Base-by-base conservation (phyloP, 1,140 invertebrate genomes). In the Caenorhabditis remanei region DNA sequence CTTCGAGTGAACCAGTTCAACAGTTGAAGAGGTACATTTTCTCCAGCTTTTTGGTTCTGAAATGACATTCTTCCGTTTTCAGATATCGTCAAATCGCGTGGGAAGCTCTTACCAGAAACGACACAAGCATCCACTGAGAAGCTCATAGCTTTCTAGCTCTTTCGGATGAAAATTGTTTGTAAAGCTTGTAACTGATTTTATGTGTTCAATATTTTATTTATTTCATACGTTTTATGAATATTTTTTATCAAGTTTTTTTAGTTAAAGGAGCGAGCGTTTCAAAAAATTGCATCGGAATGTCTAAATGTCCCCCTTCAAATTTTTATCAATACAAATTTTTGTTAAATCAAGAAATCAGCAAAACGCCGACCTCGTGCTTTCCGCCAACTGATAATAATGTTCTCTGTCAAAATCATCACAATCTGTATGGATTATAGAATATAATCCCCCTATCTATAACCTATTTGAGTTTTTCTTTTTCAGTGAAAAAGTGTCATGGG, bases 1-100 rank as follows among this genome's bases (percentile, higher is more conserved):
- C 95, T 90, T 94, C 95, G 3, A 90, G 93, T 0, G 95, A 95
- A 93, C 95, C 95, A 58, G 94, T 94, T 82, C 71, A 79, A n/a
- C 71, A 79, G 46, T n/a, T 79, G 32, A 79, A 79, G n/a, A 79
- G 71, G 71, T 79, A 13, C 2, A 32, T 16, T 40, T 65, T 65
- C 3, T 21, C 13, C 24, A 14, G 0, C 7, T n/a, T 9, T 71
- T 46, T 14, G 46, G 13, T 48, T 46, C 24, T 41, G 11, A 71
- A 46, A 46, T 71, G 41, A 0, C 19, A n/a, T 16, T 6, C n/a
- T 46, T 71, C 21, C 40, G 9, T 13, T 71, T 79, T 13, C 71
- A 79, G 71, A 50, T 79, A 79, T 32, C 71, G 71, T 21, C 71
- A 79, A 79, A 79, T 79, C 21, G 71, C 71, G 2, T 79, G 71